Evolutionary conservation across 92 coral and sea anemone genomes (phyloP), one percentile per base, ranked within the genome.

Genomic region (Heteractis magnifica): DNA sequence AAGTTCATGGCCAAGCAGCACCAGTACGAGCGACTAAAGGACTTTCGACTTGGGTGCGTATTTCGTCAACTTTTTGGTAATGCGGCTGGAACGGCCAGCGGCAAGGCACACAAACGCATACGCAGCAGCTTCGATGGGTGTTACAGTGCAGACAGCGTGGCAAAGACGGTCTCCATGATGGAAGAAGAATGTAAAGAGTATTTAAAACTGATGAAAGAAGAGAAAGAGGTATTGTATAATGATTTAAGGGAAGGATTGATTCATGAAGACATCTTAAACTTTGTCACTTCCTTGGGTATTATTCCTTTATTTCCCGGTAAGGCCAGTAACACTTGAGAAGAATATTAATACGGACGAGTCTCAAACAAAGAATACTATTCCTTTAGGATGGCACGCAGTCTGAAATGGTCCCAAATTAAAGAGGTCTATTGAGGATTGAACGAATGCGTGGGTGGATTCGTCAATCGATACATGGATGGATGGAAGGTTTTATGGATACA

Each of bases 1-100:
- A 88, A 83, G 72, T 91, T 91, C 51, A 91, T 91, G 94, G 82
- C 94, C 59, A 91, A 91, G 58, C 94, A 91, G 65, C 89, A 85
- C 80, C 88, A 82, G 75, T 89, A 88, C 81, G 74, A 72, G 64
- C 86, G 94, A 16, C 60, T 87, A 62, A 85, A 85, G 64, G 94
- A 91, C 85, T 91, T 91, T 56, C 83, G 94, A 49, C 80, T 91
- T 23, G 94, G 94, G 0, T 76, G 86, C 62, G 82, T 88, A 53
- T 91, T 91, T 56, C 65, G 76, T 49, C 86, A 79, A 65, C 94
- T 91, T 56, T 86, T 86, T 50, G 87, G 85, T 15, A 77, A 86
- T 2, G 90, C 94, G 62, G 94, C 68, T 19, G 94, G 94, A 4
- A 85, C 94, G 51, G 89, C 94, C 51, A 81, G 85, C 51, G 94